A percentile compares a stretch with the other conserved stretches of the same genome.
Conservation (phyloP, 1,140 invertebrate genomes). For the Dolichoris vasculosae region DNA sequence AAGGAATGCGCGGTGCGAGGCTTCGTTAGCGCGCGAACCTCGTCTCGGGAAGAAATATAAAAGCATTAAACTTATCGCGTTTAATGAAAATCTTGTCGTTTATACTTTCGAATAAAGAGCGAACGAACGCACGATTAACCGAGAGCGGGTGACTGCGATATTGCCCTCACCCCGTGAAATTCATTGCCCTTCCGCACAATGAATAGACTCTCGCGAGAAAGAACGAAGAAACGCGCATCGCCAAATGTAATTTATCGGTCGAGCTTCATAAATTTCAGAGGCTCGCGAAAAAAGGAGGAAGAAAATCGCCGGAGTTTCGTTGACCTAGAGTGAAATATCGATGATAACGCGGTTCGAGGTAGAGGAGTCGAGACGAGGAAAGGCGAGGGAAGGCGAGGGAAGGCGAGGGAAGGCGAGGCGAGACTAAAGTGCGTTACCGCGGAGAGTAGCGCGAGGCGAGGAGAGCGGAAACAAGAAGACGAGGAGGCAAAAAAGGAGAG, state of each 20-base stretch:
- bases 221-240: background rate
- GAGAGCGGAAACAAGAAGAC: slow-evolving; percentile 32
- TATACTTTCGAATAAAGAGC: slow-evolving; percentile 21
- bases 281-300: background rate
- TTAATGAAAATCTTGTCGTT: slow-evolving; percentile 39
- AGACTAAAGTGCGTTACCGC: background rate
- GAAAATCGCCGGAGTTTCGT: background rate
- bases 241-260: slow-evolving; percentile 37
- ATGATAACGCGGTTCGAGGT: background rate
- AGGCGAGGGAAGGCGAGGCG: background rate
- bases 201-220: background rate
- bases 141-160: slow-evolving; percentile 1
- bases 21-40: background rate
- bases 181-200: background rate
- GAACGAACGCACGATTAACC: slow-evolving; percentile 23
- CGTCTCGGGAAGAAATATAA: background rate
- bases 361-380: background rate
- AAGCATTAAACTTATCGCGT: slow-evolving; percentile 36
- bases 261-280: slow-evolving; percentile 46
- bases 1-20: background rate
- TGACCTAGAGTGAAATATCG: slow-evolving; percentile 20
- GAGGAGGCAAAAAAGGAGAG: slow-evolving; percentile 53
- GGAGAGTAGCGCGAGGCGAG: background rate
- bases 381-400: no score
- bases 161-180: background rate